Evolutionary conservation across 2,888 invertebrate species (phyloP).

Genomic region (Prosapia bicincta): DNA sequence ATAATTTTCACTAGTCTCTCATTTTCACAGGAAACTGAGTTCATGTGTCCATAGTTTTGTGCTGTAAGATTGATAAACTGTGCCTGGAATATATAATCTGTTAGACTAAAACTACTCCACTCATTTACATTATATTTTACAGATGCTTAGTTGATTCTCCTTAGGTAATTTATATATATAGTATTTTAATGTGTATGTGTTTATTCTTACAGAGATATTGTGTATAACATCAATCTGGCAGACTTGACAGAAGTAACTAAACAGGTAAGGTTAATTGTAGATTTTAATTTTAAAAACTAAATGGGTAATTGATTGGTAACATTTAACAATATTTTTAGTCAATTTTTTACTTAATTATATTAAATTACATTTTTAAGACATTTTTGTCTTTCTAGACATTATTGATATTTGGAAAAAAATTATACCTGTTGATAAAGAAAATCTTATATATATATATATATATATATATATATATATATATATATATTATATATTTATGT

Average conservation of each 20-base stretch:
- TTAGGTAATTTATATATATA: background rate
- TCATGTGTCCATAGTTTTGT: background rate
- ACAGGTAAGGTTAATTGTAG: slow-evolving; percentile 55
- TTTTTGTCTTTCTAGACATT: too few relatives aligned
- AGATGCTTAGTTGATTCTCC: background rate
- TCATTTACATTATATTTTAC: background rate
- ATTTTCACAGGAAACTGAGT: background rate
- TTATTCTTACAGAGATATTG: slow-evolving; percentile 68
- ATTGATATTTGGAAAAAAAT: too few relatives aligned
- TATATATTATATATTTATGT: too few relatives aligned
- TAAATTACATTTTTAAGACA: too few relatives aligned
- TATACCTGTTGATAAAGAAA: too few relatives aligned
- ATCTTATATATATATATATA: too few relatives aligned
- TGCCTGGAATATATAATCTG: slow-evolving; percentile 2
- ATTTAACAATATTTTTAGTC: too few relatives aligned
- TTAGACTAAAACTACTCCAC: background rate
- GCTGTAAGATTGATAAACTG: background rate
- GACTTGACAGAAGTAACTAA: slow-evolving; percentile 73
- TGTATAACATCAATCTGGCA: slow-evolving; percentile 86
- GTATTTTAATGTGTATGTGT: slow-evolving; percentile 7
- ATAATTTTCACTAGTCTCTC: too few relatives aligned
- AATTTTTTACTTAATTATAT: too few relatives aligned
- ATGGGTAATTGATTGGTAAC: too few relatives aligned
- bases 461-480: too few relatives aligned
- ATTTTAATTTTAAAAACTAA: too few relatives aligned